Percentiles rank a stretch among this genome's conserved stretches.
These are phyloP conservation scores for Pongo pygmaeus DNA, from an alignment of 2,113 vertebrate species.

Conservation along the genomic window DNA sequence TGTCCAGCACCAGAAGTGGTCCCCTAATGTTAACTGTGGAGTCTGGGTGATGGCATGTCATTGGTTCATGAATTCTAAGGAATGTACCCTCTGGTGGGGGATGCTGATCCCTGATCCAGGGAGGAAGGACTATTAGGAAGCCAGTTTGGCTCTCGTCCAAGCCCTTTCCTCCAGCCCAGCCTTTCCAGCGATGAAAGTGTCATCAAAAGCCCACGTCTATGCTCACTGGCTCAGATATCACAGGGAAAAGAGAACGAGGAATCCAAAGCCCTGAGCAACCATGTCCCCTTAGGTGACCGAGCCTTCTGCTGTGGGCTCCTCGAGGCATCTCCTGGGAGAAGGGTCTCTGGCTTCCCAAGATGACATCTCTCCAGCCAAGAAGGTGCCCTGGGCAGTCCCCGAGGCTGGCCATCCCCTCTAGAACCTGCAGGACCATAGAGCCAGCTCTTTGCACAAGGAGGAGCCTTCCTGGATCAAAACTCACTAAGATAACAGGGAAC, in stretches of 20 bases:
- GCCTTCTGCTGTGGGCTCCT: background rate
- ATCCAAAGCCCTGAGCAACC: background rate
- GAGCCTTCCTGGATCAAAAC: background rate
- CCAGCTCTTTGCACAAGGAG: background rate
- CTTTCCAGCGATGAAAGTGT: background rate
- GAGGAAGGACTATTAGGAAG: background rate
- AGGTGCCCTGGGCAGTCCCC: background rate
- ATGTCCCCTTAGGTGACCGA: background rate
- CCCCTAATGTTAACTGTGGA: background rate
- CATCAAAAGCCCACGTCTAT: background rate
- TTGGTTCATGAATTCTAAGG: background rate
- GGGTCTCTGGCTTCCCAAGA: background rate
- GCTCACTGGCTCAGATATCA: background rate
- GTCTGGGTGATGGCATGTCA: background rate
- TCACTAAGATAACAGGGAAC: background rate
- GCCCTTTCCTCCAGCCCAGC: too few relatives aligned
- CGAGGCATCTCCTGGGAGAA: background rate
- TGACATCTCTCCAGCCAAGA: background rate
- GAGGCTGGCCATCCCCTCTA: background rate
- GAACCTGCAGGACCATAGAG: background rate
- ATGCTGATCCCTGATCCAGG: background rate
- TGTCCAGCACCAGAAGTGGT: background rate
- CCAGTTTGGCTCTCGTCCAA: background rate
- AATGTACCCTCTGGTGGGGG: background rate
- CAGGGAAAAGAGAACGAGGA: background rate